Evolutionary conservation across 2,888 invertebrate genomes (phyloP).

Genomic region (Drosophila nr. perissopoda): DNA sequence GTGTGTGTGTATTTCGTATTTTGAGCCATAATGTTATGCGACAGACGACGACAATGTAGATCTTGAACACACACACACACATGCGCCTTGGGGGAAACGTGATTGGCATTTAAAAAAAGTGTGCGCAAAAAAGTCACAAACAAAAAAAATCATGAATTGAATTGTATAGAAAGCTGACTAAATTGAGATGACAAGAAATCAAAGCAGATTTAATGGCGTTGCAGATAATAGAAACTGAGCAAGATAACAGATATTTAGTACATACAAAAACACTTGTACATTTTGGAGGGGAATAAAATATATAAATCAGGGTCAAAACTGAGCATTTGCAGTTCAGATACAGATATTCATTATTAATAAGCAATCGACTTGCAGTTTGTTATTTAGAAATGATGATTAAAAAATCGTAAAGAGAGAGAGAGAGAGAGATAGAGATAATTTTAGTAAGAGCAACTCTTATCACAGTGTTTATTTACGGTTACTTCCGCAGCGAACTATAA

Average conservation of each 20-base stretch:
- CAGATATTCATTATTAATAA: background rate
- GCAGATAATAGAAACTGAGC: background rate
- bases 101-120: constrained; percentile 58
- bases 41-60: constrained; percentile 52
- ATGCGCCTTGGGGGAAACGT: constrained; percentile 55
- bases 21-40: constrained; percentile 49
- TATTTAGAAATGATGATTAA: background rate
- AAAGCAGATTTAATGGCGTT: constrained; percentile 1
- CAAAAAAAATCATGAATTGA: constrained; percentile 26
- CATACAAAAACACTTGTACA: background rate
- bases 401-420: background rate
- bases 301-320: constrained; percentile 9
- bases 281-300: background rate
- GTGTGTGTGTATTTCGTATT: constrained; percentile 22
- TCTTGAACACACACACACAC: constrained; percentile 56
- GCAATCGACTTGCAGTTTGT: background rate
- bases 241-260: background rate
- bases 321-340: constrained; percentile 4
- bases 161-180: constrained; percentile 24
- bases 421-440: background rate
- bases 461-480: constrained; percentile 6
- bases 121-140: constrained; percentile 27
- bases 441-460: background rate
- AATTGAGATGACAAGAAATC: constrained; percentile 13
- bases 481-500: constrained; percentile 83